Conservation (phyloP, 2,113 vertebrate genomes). For the Nothoprocta perdicaria region DNA sequence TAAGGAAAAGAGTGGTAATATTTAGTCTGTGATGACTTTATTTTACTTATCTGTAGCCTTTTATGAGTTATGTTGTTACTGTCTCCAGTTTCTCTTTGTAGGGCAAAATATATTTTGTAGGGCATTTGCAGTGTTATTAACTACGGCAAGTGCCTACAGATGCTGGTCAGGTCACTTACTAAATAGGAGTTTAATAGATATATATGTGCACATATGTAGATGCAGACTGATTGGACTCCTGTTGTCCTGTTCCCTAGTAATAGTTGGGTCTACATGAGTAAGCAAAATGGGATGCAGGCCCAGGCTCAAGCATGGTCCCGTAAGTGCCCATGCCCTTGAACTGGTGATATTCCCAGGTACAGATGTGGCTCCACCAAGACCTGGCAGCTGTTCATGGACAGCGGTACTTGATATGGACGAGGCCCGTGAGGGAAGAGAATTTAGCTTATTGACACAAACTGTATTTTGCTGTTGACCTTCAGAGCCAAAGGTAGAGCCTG, state of each 20-base stretch:
- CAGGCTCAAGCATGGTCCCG: neutral
- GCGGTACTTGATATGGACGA: neutral
- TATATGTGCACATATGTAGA: neutral
- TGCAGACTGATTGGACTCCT: neutral
- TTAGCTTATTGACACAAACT: neutral
- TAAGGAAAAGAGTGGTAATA: neutral
- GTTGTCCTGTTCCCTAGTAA: neutral
- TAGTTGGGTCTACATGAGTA: neutral
- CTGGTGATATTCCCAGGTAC: neutral
- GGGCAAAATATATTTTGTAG: neutral
- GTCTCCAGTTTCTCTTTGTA: neutral
- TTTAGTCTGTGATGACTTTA: neutral
- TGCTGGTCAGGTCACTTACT: rapidly evolving
- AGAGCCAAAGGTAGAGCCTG: neutral
- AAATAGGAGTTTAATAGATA: neutral
- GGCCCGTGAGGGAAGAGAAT: neutral
- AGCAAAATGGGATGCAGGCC: neutral
- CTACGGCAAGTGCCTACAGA: neutral
- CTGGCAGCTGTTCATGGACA: neutral
- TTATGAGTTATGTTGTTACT: neutral
- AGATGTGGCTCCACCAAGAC: rapidly evolving
- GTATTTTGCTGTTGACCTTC: neutral
- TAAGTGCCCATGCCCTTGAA: neutral
- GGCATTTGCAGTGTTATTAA: rapidly evolving
- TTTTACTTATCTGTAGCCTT: neutral